Evolutionary conservation across 2,113 vertebrate species (phyloP), one percentile per base, ranked within the genome.

Genomic region (Litocranius walleri): DNA sequence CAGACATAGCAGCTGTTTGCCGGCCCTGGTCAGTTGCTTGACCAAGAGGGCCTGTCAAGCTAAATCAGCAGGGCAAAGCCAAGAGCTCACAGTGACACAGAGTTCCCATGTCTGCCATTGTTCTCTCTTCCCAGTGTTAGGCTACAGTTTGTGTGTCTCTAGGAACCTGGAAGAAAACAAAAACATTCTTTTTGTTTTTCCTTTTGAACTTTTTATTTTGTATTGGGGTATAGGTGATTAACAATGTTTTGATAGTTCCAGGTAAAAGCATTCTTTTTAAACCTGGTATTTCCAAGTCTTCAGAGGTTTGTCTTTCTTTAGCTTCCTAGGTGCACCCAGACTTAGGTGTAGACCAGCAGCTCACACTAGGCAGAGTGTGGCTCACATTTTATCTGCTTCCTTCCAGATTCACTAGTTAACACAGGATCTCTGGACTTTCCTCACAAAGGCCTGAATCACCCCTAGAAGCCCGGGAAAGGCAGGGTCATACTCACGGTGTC

Each of bases 21-120:
- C 2, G 4, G 88, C 82, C 56, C 90, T 91, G 67, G 97, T 91
- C 97, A 97, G 97, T 64, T 97, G 96, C 83, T 95, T 87, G 91
- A 94, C 74, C 7, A 59, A 92, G 93, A 64, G 95, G 94, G 14
- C 91, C 92, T 97, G 97, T 98, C 98, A 97, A 97, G 89, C 94
- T 95, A 83, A 86, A 97, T 96, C 92, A 96, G 62, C 64, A 62
- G 92, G 91, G 94, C 33, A 14, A 88, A 91, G 77, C n/a, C 90
- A 93, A 4, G 36, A 84, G 90, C 45, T 82, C 90, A 56, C 88
- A 30, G 7, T 61, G 95, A 95, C 96, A 90, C 23, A 30, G 91
- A 48, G 92, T 50, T 54, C 80, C n/a, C 91, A 56, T 4, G 52
- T 82, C 50, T 50, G 57, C 88, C 84, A 92, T 95, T 96, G 94